Evolutionary conservation across 2,888 invertebrate species (phyloP), one percentile per base, ranked within the genome.

Genomic region (Tenthredo mesomela): DNA sequence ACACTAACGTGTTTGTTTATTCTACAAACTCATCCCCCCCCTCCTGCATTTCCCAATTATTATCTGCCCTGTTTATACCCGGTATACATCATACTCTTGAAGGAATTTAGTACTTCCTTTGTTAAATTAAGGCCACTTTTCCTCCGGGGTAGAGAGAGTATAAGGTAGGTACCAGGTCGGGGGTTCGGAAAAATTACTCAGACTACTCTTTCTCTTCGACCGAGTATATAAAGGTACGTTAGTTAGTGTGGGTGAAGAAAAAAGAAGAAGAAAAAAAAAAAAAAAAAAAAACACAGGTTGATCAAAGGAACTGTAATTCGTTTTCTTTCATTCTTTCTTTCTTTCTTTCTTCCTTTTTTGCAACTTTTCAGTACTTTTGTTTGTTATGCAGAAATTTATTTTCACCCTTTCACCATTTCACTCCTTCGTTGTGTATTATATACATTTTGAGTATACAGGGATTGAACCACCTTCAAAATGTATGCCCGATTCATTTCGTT

Each of bases 1-100:
- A 33, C 33, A 25, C 40, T 5, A 5, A 37, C 25, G 47, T 43
- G 71, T 40, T 65, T 84, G 43, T 84, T 43, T 70, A 40, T 61
- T n/a, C 65, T n/a, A 4, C 7, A 65, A 86, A 85, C 87, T 87
- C 84, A 85, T 85, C 87, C 75, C 85, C 80, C 50, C 83, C 84
- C 85, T 85, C 87, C 84, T 86, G 88, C 87, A 86, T 85, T 84
- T 73, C 85, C 50, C 75, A 50, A 58, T 50, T 33, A 18, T 33
- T 75, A 78, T 37, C 78, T 37, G 15, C 33, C 33, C n/a, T 50
- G 29, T 37, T 61, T 37, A 80, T 12, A 21, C 21, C 61, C 61
- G 37, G 10, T 40, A 29, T 50, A 80, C 54, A 77, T 77, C 54
- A 47, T 54, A 77, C 77, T 77, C 50, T 77, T 25, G 54, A 80